phyloP scores from a whole-genome alignment of 2,888 invertebrate genomes.

The Ephialtes manifestator region DNA sequence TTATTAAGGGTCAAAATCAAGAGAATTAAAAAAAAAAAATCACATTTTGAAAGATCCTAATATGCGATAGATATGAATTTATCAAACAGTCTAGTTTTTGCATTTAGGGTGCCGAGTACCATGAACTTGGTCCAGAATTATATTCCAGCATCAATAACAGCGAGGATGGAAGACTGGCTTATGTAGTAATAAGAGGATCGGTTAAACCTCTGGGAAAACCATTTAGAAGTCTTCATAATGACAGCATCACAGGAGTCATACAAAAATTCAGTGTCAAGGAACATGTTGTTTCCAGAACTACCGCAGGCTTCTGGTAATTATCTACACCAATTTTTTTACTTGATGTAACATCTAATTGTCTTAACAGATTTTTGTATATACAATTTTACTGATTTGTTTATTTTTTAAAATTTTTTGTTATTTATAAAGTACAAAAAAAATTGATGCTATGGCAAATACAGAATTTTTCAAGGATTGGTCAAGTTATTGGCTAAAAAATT shows the following conservation, averaged over 20 bases:
- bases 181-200: constrained; percentile 92
- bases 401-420: not conserved
- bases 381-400: not conserved
- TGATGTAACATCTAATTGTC: not conserved
- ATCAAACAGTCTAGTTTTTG: constrained; percentile 21
- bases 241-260: constrained; percentile 92
- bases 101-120: constrained; percentile 89
- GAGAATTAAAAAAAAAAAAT: too few relatives aligned
- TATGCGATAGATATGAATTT: constrained; percentile 5
- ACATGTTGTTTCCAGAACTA: constrained; percentile 93
- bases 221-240: constrained; percentile 91
- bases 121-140: constrained; percentile 90
- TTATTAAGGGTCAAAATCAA: too few relatives aligned
- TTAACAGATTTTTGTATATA: not conserved
- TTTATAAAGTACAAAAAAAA: not conserved
- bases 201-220: constrained; percentile 92
- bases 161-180: constrained; percentile 90
- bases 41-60: too few relatives aligned
- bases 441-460: too few relatives aligned
- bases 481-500: too few relatives aligned
- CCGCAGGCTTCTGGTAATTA: constrained; percentile 92
- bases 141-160: constrained; percentile 89
- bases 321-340: not conserved
- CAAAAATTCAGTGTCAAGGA: constrained; percentile 93
- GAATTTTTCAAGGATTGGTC: too few relatives aligned